Percentiles rank a stretch among this genome's conserved stretches.
These are phyloP conservation scores for Lamellibrachia columna DNA, from an alignment of 2,888 invertebrate species.

Conservation along the genomic window DNA sequence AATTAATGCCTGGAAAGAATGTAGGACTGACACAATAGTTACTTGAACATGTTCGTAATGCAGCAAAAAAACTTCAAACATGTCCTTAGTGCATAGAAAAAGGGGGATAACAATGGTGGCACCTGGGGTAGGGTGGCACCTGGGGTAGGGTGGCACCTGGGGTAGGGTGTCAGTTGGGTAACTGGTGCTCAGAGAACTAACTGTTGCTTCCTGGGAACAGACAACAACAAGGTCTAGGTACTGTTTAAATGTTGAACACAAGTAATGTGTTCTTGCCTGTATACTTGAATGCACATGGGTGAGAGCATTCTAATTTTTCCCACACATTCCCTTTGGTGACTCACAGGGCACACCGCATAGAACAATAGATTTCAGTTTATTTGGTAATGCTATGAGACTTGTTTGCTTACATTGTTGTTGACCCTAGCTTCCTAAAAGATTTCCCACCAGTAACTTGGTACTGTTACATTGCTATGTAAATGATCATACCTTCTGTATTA, in stretches of 20 bases:
- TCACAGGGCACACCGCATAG: not conserved
- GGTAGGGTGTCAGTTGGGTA: not conserved
- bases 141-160: not conserved
- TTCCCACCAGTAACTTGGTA: not conserved
- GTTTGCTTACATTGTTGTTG: not conserved
- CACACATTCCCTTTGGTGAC: not conserved
- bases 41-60: not conserved
- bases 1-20: not conserved
- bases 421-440: not conserved
- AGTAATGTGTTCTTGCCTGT: no score
- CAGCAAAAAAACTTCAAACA: slow-evolving; percentile 1
- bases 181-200: not conserved
- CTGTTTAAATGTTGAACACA: not conserved
- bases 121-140: not conserved
- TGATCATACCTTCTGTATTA: not conserved
- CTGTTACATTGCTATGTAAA: not conserved
- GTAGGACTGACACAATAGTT: not conserved
- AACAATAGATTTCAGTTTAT: not conserved
- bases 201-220: not conserved
- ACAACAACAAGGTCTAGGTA: not conserved
- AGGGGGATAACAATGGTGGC: not conserved
- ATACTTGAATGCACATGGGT: not conserved
- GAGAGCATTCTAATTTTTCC: not conserved
- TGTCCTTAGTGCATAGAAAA: not conserved
- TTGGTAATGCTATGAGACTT: not conserved